Percentiles rank a stretch among this genome's conserved stretches.
phyloP scores from a whole-genome alignment of 2,888 invertebrate species.

The Pilophorus perplexus region DNA sequence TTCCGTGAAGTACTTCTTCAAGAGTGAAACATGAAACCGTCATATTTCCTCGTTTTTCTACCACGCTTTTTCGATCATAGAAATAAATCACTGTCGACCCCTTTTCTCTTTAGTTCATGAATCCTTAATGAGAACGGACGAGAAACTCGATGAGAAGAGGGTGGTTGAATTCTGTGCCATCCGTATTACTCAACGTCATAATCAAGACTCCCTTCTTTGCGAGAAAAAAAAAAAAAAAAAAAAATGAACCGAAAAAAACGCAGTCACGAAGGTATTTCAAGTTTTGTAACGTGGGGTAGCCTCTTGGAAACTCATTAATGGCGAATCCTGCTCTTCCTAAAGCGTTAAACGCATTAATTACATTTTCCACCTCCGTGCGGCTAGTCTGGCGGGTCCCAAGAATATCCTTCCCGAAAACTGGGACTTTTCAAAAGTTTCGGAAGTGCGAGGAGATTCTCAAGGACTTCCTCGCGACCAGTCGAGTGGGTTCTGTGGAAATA shows the following conservation, averaged over 20 bases:
- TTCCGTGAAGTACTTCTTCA: too few relatives aligned
- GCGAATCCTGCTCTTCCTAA: too few relatives aligned
- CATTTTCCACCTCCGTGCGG: conserved; percentile 2
- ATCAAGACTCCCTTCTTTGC: conserved; percentile 28
- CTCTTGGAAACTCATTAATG: too few relatives aligned
- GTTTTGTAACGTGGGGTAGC: too few relatives aligned
- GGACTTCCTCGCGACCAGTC: conserved; percentile 16
- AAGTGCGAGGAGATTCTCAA: conserved; percentile 12
- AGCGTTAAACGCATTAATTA: too few relatives aligned
- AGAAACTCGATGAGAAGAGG: neutral
- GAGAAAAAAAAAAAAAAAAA: too few relatives aligned
- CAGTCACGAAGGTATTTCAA: too few relatives aligned
- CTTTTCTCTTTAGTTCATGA: conserved; percentile 19
- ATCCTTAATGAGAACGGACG: conserved; percentile 21
- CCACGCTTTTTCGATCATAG: conserved; percentile 12
- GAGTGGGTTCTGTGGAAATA: conserved; percentile 36
- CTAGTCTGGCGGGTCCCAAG: too few relatives aligned
- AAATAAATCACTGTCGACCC: conserved; percentile 33
- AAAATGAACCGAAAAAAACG: too few relatives aligned
- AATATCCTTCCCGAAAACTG: neutral
- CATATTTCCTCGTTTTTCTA: conserved; percentile 1
- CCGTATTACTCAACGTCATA: conserved; percentile 39
- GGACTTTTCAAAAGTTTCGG: neutral
- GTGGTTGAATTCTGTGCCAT: conserved; percentile 13
- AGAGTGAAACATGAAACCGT: conserved; percentile 15